These are phyloP conservation scores for Buteo buteo DNA, from an alignment of 2,113 vertebrate genomes.

Conservation along the genomic window DNA sequence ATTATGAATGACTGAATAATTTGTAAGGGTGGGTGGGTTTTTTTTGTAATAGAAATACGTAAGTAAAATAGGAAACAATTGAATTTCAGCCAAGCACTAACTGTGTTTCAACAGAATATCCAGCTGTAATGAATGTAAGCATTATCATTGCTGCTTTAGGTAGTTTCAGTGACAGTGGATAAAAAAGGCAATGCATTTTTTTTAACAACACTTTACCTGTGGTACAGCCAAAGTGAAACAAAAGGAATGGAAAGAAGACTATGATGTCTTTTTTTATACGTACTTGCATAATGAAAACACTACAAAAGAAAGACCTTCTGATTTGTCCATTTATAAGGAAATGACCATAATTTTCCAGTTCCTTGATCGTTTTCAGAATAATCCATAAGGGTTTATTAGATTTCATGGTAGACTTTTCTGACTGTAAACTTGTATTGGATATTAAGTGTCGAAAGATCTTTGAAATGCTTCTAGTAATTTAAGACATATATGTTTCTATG, in stretches of 20 bases:
- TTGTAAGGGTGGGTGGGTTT: background rate
- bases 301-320: background rate
- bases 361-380: background rate
- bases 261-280: background rate
- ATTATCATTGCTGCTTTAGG: background rate
- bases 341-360: background rate
- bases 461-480: background rate
- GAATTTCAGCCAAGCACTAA: background rate
- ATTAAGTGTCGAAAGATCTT: background rate
- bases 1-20: background rate
- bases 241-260: background rate
- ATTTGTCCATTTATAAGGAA: background rate
- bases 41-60: background rate
- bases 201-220: background rate
- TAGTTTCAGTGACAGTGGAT: background rate
- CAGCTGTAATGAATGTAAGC: background rate
- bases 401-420: background rate
- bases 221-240: background rate
- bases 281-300: background rate
- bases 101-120: background rate
- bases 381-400: background rate
- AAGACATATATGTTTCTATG: background rate
- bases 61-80: background rate
- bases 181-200: background rate
- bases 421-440: background rate